Conservation (phyloP, 2,113 vertebrate species). For the Oreotragus oreotragus region DNA sequence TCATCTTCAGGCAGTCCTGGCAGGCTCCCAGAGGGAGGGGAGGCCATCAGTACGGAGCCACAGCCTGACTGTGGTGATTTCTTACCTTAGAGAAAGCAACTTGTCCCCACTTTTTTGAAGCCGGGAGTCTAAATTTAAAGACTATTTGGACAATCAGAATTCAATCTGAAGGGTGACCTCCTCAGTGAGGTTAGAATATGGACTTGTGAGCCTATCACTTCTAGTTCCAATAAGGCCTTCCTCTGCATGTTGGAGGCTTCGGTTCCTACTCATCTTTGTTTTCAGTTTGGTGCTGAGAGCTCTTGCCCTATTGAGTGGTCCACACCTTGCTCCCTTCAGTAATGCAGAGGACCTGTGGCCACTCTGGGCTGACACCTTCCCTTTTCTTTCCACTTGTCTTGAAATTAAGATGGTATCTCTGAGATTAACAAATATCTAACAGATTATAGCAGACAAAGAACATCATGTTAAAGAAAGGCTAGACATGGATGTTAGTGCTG, state of each 20-base stretch:
- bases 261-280: background rate
- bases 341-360: background rate
- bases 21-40: background rate
- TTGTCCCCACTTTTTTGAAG: background rate
- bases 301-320: accelerated
- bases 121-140: background rate
- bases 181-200: background rate
- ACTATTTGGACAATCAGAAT: background rate
- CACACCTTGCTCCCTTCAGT: background rate
- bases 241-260: background rate
- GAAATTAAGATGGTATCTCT: background rate
- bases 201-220: background rate
- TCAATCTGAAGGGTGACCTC: background rate
- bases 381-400: background rate
- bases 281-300: background rate
- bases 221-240: background rate
- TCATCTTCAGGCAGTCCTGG: background rate
- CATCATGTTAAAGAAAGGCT: background rate
- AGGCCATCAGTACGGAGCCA: background rate
- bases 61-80: background rate
- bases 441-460: background rate
- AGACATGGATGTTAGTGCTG: background rate
- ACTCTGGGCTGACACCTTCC: background rate
- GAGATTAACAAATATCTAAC: background rate
- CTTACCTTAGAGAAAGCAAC: background rate